phyloP scores from a whole-genome alignment of 2,888 invertebrate species.

The Heteromyza rotundicornis region DNA sequence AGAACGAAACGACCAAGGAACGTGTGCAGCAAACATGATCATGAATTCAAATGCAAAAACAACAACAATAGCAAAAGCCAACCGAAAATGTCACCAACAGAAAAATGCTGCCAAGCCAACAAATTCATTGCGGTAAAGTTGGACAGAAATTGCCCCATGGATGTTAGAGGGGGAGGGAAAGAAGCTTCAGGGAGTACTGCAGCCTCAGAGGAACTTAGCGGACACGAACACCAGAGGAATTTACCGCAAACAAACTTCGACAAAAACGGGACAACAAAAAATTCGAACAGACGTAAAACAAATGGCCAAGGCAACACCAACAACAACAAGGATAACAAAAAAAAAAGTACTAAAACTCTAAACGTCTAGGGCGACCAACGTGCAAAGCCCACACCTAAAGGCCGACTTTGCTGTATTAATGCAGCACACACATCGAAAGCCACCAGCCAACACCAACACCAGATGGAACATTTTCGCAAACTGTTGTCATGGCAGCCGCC shows the following conservation, averaged over 20 bases:
- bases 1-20: not conserved
- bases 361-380: no score
- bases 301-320: slow-evolving; percentile 16
- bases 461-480: not conserved
- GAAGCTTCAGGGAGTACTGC: no score
- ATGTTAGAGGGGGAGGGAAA: no score
- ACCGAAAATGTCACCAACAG: slow-evolving; percentile 8
- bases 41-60: not conserved
- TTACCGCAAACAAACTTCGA: not conserved
- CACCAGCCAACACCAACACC: no score
- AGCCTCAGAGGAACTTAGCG: no score
- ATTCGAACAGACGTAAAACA: slow-evolving; percentile 34
- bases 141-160: no score
- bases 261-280: not conserved
- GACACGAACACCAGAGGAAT: not conserved
- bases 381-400: not conserved
- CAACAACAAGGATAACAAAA: slow-evolving; percentile 7
- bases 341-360: not conserved
- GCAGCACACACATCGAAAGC: not conserved
- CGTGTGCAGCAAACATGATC: not conserved
- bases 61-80: not conserved
- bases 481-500: not conserved
- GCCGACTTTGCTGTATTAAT: not conserved
- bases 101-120: slow-evolving; percentile 10
- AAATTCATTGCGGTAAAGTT: slow-evolving; percentile 8